Conservation (phyloP, 2,888 invertebrate species). For the Pristionchus mayeri region DNA sequence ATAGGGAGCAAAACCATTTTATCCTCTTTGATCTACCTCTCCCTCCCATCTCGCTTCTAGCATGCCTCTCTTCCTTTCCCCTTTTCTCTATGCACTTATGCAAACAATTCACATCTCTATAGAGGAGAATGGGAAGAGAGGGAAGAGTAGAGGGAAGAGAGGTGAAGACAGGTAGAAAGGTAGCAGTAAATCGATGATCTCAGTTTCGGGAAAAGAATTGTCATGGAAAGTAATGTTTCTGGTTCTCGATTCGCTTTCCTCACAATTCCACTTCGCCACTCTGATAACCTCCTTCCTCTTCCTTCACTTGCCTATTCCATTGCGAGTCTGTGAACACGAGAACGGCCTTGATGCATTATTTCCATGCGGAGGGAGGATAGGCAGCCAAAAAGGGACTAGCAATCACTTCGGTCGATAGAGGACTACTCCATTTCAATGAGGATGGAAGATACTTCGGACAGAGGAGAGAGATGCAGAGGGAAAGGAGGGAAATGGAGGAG, state of each 20-base stretch:
- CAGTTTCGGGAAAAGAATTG: background rate
- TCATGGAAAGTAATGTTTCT: background rate
- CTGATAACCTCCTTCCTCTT: background rate
- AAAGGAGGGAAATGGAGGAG: conserved; percentile 7
- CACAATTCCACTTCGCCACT: background rate
- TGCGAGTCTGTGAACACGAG: background rate
- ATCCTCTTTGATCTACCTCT: conserved; percentile 9
- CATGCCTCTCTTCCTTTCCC: conserved; percentile 26
- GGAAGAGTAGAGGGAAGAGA: background rate
- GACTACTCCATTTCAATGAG: background rate
- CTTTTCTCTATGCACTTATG: conserved; percentile 32
- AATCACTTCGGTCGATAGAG: background rate
- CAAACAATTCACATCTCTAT: conserved; percentile 35
- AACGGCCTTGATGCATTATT: background rate
- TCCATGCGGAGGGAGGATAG: too few species aligned
- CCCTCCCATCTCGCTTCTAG: background rate
- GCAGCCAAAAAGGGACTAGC: background rate
- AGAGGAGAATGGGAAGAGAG: conserved; percentile 10
- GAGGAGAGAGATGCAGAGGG: conserved; percentile 26
- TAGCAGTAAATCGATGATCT: conserved; percentile 23
- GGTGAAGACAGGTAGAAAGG: background rate
- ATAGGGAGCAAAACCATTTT: background rate
- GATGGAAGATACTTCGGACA: background rate
- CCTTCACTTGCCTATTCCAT: too few species aligned
- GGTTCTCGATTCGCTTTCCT: background rate